Evolutionary conservation across 2,888 invertebrate species (phyloP).

Genomic region (Athalia cordata): DNA sequence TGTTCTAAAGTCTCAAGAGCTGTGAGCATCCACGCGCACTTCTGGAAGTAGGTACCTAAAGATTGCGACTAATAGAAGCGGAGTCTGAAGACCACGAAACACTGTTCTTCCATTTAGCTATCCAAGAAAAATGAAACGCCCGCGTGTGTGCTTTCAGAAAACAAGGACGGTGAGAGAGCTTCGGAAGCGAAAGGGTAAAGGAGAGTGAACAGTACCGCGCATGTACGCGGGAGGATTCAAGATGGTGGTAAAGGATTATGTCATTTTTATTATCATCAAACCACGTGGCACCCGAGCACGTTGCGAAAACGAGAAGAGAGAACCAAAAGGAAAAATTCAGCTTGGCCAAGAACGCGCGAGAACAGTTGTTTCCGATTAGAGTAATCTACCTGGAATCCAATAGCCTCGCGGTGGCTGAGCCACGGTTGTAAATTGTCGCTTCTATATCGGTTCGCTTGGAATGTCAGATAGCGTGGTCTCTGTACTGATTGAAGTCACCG

Average conservation of each 20-base stretch:
- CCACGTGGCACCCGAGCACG: constrained; percentile 26
- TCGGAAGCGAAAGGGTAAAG: constrained; percentile 11
- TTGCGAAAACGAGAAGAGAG: neutral
- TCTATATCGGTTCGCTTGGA: constrained; percentile 54
- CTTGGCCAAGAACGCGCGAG: constrained; percentile 47
- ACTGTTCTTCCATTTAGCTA: constrained; percentile 72
- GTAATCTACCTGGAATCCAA: constrained; percentile 58
- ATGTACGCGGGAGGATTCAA: constrained; percentile 9
- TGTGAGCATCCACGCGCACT: neutral
- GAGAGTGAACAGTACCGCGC: neutral
- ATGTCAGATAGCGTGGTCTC: constrained; percentile 56
- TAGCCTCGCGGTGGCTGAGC: constrained; percentile 52
- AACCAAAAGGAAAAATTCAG: neutral
- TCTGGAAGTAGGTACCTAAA: neutral
- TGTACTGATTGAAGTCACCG: constrained; percentile 44
- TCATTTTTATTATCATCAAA: constrained; percentile 29
- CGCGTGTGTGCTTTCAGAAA: neutral
- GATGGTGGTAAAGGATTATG: constrained; percentile 6
- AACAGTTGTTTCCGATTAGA: constrained; percentile 59
- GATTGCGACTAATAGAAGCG: constrained; percentile 36
- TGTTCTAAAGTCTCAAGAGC: constrained; percentile 23
- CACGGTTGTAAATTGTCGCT: constrained; percentile 52
- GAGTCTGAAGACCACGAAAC: constrained; percentile 51
- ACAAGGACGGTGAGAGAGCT: constrained; percentile 18
- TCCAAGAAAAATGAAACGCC: constrained; percentile 56